Conservation (phyloP, 2,113 vertebrate genomes). For the Myanophis thanlyinensis region DNA sequence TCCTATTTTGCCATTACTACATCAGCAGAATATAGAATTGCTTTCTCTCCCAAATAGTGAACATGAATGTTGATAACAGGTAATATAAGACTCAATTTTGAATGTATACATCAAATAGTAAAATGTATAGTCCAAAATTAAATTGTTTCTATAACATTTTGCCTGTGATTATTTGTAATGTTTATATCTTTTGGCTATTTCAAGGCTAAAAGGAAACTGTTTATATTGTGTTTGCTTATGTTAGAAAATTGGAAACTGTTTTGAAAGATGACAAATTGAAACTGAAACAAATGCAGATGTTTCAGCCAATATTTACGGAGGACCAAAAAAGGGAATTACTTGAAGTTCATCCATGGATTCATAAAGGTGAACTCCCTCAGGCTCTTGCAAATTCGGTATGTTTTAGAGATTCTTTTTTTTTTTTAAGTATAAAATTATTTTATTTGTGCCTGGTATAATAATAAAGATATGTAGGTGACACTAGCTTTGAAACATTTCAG, state of each 20-base stretch:
- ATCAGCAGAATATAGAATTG: not conserved
- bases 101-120: not conserved
- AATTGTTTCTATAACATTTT: not conserved
- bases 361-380: constrained; percentile 79
- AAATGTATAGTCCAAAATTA: not conserved
- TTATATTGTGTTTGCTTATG: constrained; percentile 9
- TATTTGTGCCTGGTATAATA: not conserved
- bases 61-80: not conserved
- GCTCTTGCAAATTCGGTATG: constrained; percentile 80
- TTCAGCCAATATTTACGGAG: constrained; percentile 86
- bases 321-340: constrained; percentile 83
- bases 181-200: not conserved
- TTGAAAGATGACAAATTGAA: constrained; percentile 85
- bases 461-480: not conserved
- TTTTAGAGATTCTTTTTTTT: constrained; percentile 3
- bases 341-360: constrained; percentile 90
- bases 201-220: not conserved
- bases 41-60: not conserved
- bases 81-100: not conserved
- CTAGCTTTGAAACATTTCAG: not conserved
- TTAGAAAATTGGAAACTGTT: constrained; percentile 80
- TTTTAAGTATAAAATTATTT: not conserved
- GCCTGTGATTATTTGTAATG: not conserved
- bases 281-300: constrained; percentile 84
- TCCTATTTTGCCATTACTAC: not conserved